Base-by-base conservation (phyloP, 2,113 vertebrate genomes). In the Apistogramma diplotaenia region DNA sequence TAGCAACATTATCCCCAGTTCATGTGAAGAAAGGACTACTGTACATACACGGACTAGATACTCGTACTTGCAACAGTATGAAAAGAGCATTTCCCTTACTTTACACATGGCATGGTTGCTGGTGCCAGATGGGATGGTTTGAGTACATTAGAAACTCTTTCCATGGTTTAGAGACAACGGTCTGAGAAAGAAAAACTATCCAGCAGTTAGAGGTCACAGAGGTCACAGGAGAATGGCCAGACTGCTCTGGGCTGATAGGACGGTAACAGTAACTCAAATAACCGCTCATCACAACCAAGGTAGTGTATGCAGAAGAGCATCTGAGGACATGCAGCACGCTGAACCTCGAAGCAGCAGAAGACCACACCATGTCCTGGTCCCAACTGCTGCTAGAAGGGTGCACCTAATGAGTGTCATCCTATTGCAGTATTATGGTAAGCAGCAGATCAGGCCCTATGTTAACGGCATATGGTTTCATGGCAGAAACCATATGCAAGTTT, bases 371-470 rank as follows among this genome's bases (percentile, higher is more conserved):
- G 60, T 62, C n/a, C 40, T n/a, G 0, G n/a, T 40, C 60, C 35
- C n/a, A 10, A 40, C 60, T 37, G 59, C n/a, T 40, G 27, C 8
- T 67, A 27, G 61, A 27, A 46, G 27, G 25, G 23, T 67, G 0
- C 46, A 19, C 15, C 37, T 0, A 65, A 65, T 67, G 37, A 19
- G 11, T 46, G 37, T 0, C 46, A 37, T 67, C 10, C 4, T 18
- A 27, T 67, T 46, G 18, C 25, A 67, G 43, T 5, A 46, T 46
- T 11, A 27, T 4, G 43, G 6, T 25, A 49, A 49, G 46, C 25
- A 27, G 23, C 27, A 23, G 18, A 27, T 67, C 9, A 0, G 4
- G 4, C 12, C 15, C 5, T 46, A 18, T 5, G 13, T n/a, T 25
- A 49, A 5, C 3, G 29, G 10, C 8, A n/a, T 51, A 29, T 29